Base-by-base conservation (phyloP, 2,797 vertebrate genomes). In the Sternarchorhynchus goeldii region DNA sequence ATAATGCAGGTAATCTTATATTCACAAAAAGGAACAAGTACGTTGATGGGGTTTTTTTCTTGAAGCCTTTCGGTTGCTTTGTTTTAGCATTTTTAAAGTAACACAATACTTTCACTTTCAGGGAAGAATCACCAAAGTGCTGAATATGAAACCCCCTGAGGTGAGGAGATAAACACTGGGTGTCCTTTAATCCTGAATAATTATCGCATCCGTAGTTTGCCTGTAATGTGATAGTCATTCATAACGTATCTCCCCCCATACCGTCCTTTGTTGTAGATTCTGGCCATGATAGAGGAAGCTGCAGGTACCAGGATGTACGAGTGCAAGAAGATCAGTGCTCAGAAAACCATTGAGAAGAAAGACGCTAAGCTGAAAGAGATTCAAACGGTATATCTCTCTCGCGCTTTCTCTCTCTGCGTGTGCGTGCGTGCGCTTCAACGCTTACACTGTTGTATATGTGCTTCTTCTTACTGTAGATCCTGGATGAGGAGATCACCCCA, bases 121-220 rank as follows among this genome's bases (percentile, higher is more conserved):
- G 98, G 98, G 98, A 5, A 93, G 93, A 89, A 99, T 99, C 90
- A 99, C 97, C 36, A 99, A 98, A 90, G 95, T 99, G 78, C 85
- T 99, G 60, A 99, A 97, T 87, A 99, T 99, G 98, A 99, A 99
- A 81, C 97, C 98, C 75, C 91, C 93, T 78, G 97, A 99, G 95
- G 97, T 99, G 93, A 90, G 90, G 74, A 8, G 36, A 67, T 14
- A 1, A 16, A 10, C 5, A 14, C 65, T 3, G 0, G 18, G 5
- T 68, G 8, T 10, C 2, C 5, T 53, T 62, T 5, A 59, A 20
- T 21, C 7, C 58, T 21, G 0, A 59, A 59, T 36, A 20, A 17
- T 53, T 12, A 45, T 63, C 6, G 14, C 16, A 5, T 34, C 1
- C 8, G 16, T 62, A 17, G 4, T 39, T 2, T 58, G 5, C 5